Percentiles rank a stretch among this genome's conserved stretches.
Evolutionary conservation across 2,797 vertebrate species (phyloP).

Genomic region (Paramormyrops hopkinsi): DNA sequence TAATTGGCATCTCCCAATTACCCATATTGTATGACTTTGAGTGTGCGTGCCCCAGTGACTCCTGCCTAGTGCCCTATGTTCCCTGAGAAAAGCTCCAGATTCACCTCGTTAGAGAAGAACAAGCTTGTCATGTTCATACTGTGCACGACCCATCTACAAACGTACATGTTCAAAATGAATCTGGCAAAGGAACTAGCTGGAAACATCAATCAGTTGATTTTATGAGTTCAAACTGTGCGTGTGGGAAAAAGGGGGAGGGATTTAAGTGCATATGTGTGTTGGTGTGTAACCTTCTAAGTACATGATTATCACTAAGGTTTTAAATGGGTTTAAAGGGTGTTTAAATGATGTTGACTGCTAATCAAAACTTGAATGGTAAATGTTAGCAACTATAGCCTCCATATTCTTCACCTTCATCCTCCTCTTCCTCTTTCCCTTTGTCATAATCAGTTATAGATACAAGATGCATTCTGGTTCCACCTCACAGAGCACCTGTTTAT

Average conservation of each 20-base stretch:
- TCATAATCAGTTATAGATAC: background rate
- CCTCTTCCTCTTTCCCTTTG: background rate
- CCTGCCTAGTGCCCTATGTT: background rate
- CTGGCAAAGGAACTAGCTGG: background rate
- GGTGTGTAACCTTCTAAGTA: slow-evolving; percentile 22
- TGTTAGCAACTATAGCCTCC: slow-evolving; percentile 38
- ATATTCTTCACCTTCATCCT: slow-evolving; percentile 8
- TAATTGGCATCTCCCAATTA: background rate
- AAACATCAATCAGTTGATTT: background rate
- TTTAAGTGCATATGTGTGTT: background rate
- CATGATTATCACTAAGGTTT: slow-evolving; percentile 18
- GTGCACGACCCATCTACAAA: background rate
- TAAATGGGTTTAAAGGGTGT: slow-evolving; percentile 26
- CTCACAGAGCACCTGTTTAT: background rate
- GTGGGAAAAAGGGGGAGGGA: background rate
- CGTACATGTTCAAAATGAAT: background rate
- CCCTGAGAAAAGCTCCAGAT: background rate
- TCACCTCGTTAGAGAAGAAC: background rate
- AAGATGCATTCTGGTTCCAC: background rate
- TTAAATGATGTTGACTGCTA: slow-evolving; percentile 42
- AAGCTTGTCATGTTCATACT: background rate
- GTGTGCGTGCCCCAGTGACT: background rate
- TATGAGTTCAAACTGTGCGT: background rate
- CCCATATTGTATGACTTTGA: background rate
- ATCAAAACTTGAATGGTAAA: slow-evolving; percentile 46